phyloP scores from a whole-genome alignment of 1,140 invertebrate species.

The Coptotermes formosanus region DNA sequence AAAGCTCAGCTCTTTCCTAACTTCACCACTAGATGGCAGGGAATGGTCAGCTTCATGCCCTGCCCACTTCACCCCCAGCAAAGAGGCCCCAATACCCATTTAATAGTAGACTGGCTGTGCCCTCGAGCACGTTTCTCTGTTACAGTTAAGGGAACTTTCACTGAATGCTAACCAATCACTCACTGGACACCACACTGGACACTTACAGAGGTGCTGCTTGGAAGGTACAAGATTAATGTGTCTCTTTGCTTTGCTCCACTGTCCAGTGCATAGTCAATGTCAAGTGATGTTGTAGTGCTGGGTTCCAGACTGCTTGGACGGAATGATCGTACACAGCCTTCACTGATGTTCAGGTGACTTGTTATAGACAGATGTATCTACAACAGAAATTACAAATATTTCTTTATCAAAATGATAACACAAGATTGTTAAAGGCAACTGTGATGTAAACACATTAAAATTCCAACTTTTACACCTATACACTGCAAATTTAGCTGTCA shows the following conservation, averaged over 20 bases:
- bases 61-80: too few relatives aligned
- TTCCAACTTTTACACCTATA: too few relatives aligned
- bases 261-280: conserved; percentile 64
- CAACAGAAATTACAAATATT: conserved; percentile 33
- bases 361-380: conserved; percentile 80
- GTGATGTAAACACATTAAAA: too few relatives aligned
- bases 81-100: too few relatives aligned
- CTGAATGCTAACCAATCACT: conserved; percentile 47
- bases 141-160: conserved; percentile 38
- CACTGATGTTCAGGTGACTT: conserved; percentile 43
- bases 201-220: conserved; percentile 57
- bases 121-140: neutral
- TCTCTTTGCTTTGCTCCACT: conserved; percentile 54
- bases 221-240: conserved; percentile 66
- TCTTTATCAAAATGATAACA: too few relatives aligned
- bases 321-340: conserved; percentile 75
- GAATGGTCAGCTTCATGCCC: too few relatives aligned
- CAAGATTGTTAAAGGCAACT: too few relatives aligned
- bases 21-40: too few relatives aligned
- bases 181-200: conserved; percentile 44
- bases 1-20: too few relatives aligned
- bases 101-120: too few relatives aligned
- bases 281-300: conserved; percentile 67
- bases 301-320: conserved; percentile 60
- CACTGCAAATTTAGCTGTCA: too few relatives aligned